A percentile compares a stretch with the other conserved stretches of the same genome.
Evolutionary conservation across 1,140 invertebrate species (phyloP).

Genomic region (Hydropsyche tenuis): DNA sequence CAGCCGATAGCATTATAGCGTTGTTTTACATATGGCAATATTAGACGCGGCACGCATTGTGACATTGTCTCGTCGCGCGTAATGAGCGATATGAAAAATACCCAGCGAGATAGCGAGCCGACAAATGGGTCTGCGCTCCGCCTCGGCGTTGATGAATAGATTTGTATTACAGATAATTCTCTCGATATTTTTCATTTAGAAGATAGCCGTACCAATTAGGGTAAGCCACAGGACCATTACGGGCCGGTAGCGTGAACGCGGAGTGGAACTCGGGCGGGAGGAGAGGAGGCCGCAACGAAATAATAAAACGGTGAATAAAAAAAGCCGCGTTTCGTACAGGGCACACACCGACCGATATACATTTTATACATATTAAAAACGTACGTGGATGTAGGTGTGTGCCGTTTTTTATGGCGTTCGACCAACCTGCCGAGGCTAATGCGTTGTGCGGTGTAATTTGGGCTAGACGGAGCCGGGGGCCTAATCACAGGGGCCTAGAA

Average conservation of each 20-base stretch:
- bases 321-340: constrained; percentile 1
- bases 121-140: constrained; percentile 19
- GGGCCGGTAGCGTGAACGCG: constrained; percentile 25
- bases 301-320: neutral
- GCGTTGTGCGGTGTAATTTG: constrained; percentile 42
- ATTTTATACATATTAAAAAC: neutral
- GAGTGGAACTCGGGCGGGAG: neutral
- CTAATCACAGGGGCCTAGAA: constrained; percentile 41
- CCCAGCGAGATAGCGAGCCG: neutral
- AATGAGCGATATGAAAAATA: constrained; percentile 26
- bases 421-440: constrained; percentile 35
- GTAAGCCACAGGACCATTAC: constrained; percentile 38
- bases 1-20: no score
- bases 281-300: neutral
- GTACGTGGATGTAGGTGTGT: neutral
- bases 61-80: neutral
- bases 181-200: constrained; percentile 29
- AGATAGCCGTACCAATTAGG: constrained; percentile 36
- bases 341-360: neutral
- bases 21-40: no score
- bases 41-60: constrained; percentile 5
- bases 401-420: constrained; percentile 27
- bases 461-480: constrained; percentile 44
- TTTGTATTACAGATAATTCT: constrained; percentile 31
- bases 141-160: constrained; percentile 30